Evolutionary conservation across 1,140 invertebrate genomes (phyloP).

Genomic region (Drosophila aff.): DNA sequence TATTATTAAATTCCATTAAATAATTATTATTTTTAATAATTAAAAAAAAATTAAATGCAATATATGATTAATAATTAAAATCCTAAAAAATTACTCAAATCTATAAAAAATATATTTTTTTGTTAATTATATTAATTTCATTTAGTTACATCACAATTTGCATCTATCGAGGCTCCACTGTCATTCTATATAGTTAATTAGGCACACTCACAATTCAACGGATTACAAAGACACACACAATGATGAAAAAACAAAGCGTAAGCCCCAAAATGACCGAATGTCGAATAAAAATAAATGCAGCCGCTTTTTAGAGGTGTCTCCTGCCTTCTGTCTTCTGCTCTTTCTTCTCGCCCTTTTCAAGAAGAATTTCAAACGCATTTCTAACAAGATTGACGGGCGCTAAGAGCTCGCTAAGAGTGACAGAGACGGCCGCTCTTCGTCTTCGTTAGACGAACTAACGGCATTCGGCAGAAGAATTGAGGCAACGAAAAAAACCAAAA

Average conservation of each 20-base stretch:
- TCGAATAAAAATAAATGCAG: conserved; percentile 67
- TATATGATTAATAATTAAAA: too few species aligned
- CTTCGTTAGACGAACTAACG: conserved; percentile 8
- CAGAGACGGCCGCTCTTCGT: background rate
- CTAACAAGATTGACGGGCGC: conserved; percentile 57
- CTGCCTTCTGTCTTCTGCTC: conserved; percentile 6
- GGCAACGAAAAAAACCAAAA: conserved; percentile 1
- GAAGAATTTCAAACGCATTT: conserved; percentile 55
- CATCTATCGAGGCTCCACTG: background rate
- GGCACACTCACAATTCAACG: conserved; percentile 25
- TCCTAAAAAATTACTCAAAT: too few species aligned
- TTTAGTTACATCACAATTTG: too few species aligned
- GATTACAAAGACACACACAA: conserved; percentile 30
- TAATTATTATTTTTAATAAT: background rate
- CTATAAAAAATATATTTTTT: background rate
- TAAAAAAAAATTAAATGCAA: background rate
- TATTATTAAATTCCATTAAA: background rate
- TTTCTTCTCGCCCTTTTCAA: conserved; percentile 42
- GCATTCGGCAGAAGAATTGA: conserved; percentile 38
- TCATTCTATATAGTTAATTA: conserved; percentile 50
- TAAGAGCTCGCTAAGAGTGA: conserved; percentile 15
- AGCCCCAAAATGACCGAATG: conserved; percentile 58
- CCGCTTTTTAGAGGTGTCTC: conserved; percentile 21
- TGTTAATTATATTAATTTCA: too few species aligned
- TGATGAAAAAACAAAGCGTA: conserved; percentile 51